Conservation (phyloP, 2,888 invertebrate genomes). For the Monochamus alternatus region DNA sequence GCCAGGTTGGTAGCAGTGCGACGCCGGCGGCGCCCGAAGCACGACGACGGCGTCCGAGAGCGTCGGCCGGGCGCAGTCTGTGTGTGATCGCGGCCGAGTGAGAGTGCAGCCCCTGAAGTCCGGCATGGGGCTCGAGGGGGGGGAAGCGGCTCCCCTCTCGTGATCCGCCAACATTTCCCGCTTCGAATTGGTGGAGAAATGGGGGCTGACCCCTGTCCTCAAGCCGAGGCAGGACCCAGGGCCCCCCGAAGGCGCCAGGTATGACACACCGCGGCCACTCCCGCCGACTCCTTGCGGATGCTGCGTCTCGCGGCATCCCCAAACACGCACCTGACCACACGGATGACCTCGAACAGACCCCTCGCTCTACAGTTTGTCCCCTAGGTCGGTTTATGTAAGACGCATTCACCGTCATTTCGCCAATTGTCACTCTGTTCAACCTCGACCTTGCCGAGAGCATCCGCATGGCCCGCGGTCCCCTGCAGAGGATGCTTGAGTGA, state of each 20-base stretch:
- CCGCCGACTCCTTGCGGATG: slow-evolving; percentile 60
- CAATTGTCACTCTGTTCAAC: slow-evolving; percentile 26
- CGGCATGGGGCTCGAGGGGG: slow-evolving; percentile 77
- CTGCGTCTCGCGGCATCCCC: slow-evolving; percentile 54
- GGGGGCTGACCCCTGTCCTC: slow-evolving; percentile 98
- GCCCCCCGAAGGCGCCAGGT: slow-evolving; percentile 88
- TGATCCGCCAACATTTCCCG: slow-evolving; percentile 94
- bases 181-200: slow-evolving; percentile 97
- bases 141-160: slow-evolving; percentile 76
- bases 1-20: slow-evolving; percentile 66
- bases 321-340: slow-evolving; percentile 29
- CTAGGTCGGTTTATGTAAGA: slow-evolving; percentile 26
- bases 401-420: neutral
- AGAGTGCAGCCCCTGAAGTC: slow-evolving; percentile 71
- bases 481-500: slow-evolving; percentile 26
- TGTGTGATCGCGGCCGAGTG: slow-evolving; percentile 70
- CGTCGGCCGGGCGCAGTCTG: slow-evolving; percentile 69
- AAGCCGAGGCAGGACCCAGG: slow-evolving; percentile 94
- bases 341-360: slow-evolving; percentile 22
- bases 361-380: slow-evolving; percentile 12
- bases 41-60: slow-evolving; percentile 64
- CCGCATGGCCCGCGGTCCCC: slow-evolving; percentile 22
- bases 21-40: slow-evolving; percentile 60
- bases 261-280: slow-evolving; percentile 67
- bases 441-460: slow-evolving; percentile 45